Conservation (phyloP, 2,888 invertebrate species). For the Thera obeliscata region DNA sequence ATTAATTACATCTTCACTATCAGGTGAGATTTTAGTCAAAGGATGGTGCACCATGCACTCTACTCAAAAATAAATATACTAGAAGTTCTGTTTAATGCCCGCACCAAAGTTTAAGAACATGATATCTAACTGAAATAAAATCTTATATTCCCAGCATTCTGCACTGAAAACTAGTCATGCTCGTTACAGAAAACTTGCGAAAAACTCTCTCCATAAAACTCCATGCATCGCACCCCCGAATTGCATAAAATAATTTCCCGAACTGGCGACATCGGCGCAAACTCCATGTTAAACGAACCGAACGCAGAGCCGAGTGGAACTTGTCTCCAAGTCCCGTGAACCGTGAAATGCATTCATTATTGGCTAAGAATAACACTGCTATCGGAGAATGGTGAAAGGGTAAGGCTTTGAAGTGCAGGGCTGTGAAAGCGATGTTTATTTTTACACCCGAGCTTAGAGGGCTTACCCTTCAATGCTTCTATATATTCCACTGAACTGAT, state of each 20-base stretch:
- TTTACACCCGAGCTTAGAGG: constrained; percentile 2
- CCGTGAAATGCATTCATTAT: constrained; percentile 38
- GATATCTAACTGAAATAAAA: neutral
- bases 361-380: constrained; percentile 34
- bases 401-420: constrained; percentile 25
- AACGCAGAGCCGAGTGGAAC: constrained; percentile 33
- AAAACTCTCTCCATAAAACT: constrained; percentile 33
- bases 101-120: neutral
- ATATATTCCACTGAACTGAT: too few species aligned
- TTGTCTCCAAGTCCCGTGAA: constrained; percentile 26
- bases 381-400: constrained; percentile 22
- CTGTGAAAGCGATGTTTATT: constrained; percentile 5
- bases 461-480: too few species aligned
- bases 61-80: neutral
- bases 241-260: constrained; percentile 41
- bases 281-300: constrained; percentile 57
- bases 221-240: constrained; percentile 36
- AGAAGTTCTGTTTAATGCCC: neutral
- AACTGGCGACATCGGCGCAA: constrained; percentile 41
- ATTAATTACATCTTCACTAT: too few species aligned
- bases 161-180: constrained; percentile 16
- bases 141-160: constrained; percentile 6
- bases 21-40: too few species aligned
- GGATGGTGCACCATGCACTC: too few species aligned
- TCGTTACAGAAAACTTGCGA: constrained; percentile 24